Conservation (phyloP, 2,888 invertebrate species). For the Ganaspis brasiliensis region DNA sequence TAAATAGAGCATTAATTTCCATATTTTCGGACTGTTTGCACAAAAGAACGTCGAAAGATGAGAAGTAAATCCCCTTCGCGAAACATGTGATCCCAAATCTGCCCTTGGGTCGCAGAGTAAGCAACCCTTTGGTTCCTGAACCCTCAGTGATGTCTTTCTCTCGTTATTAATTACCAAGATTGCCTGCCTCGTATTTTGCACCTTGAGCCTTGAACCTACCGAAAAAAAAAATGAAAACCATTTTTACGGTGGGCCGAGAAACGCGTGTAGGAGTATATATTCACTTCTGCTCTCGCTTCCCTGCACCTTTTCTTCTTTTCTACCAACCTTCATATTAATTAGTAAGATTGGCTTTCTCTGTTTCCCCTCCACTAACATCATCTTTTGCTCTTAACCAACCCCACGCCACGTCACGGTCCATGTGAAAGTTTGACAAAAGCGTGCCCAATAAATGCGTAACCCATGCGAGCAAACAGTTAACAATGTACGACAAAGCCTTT, state of each 20-base stretch:
- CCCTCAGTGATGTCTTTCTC: conserved; percentile 54
- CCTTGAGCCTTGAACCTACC: conserved; percentile 19
- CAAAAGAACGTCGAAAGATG: too few relatives aligned
- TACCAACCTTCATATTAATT: conserved; percentile 58
- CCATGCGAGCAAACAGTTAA: conserved; percentile 36
- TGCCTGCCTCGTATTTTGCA: conserved; percentile 57
- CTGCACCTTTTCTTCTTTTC: conserved; percentile 55
- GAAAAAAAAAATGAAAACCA: conserved; percentile 20
- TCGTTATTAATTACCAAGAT: conserved; percentile 59
- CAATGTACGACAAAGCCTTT: conserved; percentile 32
- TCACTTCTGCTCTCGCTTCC: conserved; percentile 49
- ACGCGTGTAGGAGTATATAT: conserved; percentile 28
- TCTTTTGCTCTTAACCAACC: conserved; percentile 35
- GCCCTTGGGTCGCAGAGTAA: conserved; percentile 32
- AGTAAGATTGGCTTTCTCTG: conserved; percentile 53
- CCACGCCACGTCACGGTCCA: conserved; percentile 12
- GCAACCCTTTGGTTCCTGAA: conserved; percentile 31
- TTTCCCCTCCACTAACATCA: background rate
- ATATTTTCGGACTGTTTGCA: too few relatives aligned
- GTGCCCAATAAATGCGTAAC: conserved; percentile 16
- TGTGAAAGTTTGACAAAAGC: conserved; percentile 38
- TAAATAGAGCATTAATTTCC: too few relatives aligned
- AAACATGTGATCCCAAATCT: conserved; percentile 33
- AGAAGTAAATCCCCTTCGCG: background rate
- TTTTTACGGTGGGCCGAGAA: background rate